Percentiles rank a stretch among this genome's conserved stretches.
These are phyloP conservation scores for Caenorhabditis inopinata DNA, from an alignment of 1,140 invertebrate species.

Conservation along the genomic window DNA sequence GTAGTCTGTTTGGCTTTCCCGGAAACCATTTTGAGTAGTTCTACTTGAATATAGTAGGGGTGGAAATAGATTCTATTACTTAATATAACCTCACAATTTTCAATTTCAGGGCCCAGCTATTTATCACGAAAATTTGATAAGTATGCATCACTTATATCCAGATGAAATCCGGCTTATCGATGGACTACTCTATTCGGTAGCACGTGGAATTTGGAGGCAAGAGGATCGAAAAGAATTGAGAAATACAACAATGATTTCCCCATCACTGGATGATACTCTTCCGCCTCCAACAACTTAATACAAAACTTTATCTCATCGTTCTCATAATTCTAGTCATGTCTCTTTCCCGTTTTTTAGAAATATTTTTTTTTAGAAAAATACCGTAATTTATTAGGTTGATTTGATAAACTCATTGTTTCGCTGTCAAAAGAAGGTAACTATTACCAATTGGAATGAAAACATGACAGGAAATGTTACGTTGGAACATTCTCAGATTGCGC, in stretches of 20 bases:
- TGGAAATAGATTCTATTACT: too few relatives aligned
- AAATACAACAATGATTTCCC: background rate
- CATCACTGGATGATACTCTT: conserved; percentile 17
- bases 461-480: too few relatives aligned
- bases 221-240: background rate
- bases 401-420: too few relatives aligned
- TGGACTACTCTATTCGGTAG: conserved; percentile 36
- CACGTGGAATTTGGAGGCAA: conserved; percentile 30
- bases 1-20: too few relatives aligned
- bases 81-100: too few relatives aligned
- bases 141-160: conserved; percentile 41
- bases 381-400: too few relatives aligned
- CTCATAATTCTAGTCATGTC: conserved; percentile 23
- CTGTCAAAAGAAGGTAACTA: too few relatives aligned
- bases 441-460: too few relatives aligned
- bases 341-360: background rate
- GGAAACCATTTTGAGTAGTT: too few relatives aligned
- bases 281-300: background rate
- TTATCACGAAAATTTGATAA: conserved; percentile 36
- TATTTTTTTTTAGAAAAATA: too few relatives aligned
- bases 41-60: too few relatives aligned
- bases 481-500: too few relatives aligned
- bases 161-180: conserved; percentile 39
- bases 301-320: background rate
- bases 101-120: conserved; percentile 1